Conservation (phyloP, 1,140 invertebrate genomes). For the Drosophila insularis region DNA sequence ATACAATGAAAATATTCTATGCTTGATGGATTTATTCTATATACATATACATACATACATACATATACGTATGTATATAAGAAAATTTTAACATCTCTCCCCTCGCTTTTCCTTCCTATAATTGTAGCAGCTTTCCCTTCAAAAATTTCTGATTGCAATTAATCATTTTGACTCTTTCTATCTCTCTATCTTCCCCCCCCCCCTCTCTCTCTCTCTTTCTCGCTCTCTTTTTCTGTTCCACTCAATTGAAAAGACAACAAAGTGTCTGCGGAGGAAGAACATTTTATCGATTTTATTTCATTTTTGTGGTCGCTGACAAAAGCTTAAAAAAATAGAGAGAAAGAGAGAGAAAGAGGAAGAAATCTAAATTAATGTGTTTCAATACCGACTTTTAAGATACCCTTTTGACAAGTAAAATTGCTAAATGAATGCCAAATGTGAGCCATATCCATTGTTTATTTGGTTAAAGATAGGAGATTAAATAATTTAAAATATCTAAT, state of each 20-base stretch:
- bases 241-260: slow-evolving; percentile 14
- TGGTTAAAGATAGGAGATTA: too few species aligned
- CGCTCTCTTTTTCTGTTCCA: too few species aligned
- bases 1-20: neutral
- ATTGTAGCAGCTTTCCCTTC: neutral
- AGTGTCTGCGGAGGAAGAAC: neutral
- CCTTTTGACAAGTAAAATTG: too few species aligned
- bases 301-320: slow-evolving; percentile 24
- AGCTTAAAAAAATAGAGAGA: neutral
- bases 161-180: slow-evolving; percentile 26
- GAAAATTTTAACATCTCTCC: neutral
- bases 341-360: slow-evolving; percentile 12
- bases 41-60: slow-evolving; percentile 6
- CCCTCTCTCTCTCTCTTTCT: too few species aligned
- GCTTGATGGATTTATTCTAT: slow-evolving; percentile 19
- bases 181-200: too few species aligned
- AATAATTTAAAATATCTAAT: too few species aligned
- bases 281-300: slow-evolving; percentile 23
- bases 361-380: neutral
- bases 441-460: too few species aligned
- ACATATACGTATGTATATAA: too few species aligned
- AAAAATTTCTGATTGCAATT: slow-evolving; percentile 43
- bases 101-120: neutral
- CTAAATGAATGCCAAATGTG: too few species aligned
- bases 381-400: slow-evolving; percentile 7